phyloP scores from a whole-genome alignment of 2,797 vertebrate species.

The Ambastaia sidthimunki region DNA sequence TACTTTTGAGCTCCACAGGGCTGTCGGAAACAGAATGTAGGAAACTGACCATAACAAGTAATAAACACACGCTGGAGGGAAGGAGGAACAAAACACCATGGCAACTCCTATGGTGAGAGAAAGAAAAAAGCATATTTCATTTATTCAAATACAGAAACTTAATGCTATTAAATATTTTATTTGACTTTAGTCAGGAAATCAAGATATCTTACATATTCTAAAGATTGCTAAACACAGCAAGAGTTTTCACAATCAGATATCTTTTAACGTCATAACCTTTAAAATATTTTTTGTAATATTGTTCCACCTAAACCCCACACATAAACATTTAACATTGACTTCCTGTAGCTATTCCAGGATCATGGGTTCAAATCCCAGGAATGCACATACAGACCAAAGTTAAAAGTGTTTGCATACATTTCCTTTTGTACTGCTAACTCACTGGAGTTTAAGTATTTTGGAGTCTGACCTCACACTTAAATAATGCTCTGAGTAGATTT shows the following conservation, averaged over 20 bases:
- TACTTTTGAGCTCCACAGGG: slow-evolving; percentile 85
- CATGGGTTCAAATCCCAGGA: too few species aligned
- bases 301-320: too few species aligned
- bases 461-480: not conserved
- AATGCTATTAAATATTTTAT: not conserved
- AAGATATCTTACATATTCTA: not conserved
- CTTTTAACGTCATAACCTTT: not conserved
- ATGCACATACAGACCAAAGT: too few species aligned
- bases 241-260: not conserved
- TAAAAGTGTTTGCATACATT: not conserved
- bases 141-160: not conserved
- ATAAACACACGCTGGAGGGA: slow-evolving; percentile 82
- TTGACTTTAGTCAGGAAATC: not conserved
- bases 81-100: slow-evolving; percentile 83
- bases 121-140: not conserved
- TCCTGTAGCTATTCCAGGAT: too few species aligned
- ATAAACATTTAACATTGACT: too few species aligned
- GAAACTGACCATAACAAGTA: slow-evolving; percentile 90
- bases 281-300: not conserved
- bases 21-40: slow-evolving; percentile 90
- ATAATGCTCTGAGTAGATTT: slow-evolving; percentile 48
- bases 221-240: not conserved
- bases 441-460: not conserved
- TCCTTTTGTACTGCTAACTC: not conserved
- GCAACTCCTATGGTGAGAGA: slow-evolving; percentile 75